phyloP scores from a whole-genome alignment of 2,797 vertebrate genomes.

The Craterocephalus amniculus region DNA sequence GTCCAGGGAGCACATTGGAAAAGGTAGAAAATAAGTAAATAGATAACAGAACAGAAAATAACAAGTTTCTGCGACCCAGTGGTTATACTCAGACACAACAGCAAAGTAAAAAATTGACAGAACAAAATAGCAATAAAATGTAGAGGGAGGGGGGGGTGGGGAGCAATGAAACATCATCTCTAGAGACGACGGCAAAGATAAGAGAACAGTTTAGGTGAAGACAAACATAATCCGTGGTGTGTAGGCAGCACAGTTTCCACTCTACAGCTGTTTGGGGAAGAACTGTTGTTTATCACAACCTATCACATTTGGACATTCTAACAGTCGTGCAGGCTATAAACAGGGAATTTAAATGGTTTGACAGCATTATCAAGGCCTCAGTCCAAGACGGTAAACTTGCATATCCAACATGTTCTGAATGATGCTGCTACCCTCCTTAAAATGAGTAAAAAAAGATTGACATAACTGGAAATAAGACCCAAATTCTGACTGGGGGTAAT shows the following conservation, averaged over 20 bases:
- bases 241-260: slow-evolving; percentile 4
- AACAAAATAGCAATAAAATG: slow-evolving; percentile 28
- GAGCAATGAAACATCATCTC: slow-evolving; percentile 42
- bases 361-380: neutral
- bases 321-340: neutral
- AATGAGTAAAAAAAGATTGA: neutral
- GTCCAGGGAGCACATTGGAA: neutral
- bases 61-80: slow-evolving; percentile 18
- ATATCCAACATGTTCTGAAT: neutral
- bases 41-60: slow-evolving; percentile 9
- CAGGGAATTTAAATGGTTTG: slow-evolving; percentile 3
- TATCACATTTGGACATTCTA: slow-evolving; percentile 9
- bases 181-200: slow-evolving; percentile 40
- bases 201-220: slow-evolving; percentile 47
- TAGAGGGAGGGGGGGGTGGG: no score
- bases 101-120: slow-evolving; percentile 18
- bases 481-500: neutral
- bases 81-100: neutral
- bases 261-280: neutral
- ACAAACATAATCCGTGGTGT: slow-evolving; percentile 24
- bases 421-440: neutral
- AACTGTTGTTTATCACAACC: slow-evolving; percentile 8
- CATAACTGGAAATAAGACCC: neutral
- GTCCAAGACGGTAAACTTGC: neutral
- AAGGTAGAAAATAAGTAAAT: slow-evolving; percentile 3